Conservation (phyloP, 1,140 invertebrate species). For the Drosophila guanche region DNA sequence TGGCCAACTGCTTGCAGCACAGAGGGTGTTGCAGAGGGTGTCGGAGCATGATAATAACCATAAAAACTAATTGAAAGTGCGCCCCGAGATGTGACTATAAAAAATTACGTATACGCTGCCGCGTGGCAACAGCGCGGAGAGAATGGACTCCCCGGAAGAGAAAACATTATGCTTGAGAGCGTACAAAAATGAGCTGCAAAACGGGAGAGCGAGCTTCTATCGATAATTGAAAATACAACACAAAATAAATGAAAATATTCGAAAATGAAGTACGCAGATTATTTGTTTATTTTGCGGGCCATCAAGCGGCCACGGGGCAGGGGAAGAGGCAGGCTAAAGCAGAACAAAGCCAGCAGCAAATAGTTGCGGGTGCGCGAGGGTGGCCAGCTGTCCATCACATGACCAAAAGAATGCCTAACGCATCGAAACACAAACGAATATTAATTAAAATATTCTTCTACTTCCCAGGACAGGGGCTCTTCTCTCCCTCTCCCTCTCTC, state of each 20-base stretch:
- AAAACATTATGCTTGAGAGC: slow-evolving; percentile 9
- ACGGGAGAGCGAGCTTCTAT: background rate
- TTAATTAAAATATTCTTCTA: slow-evolving; percentile 63
- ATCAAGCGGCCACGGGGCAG: slow-evolving; percentile 16
- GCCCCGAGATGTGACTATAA: slow-evolving; percentile 55
- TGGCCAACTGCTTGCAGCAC: slow-evolving; percentile 49
- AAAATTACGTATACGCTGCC: slow-evolving; percentile 55
- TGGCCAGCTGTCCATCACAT: slow-evolving; percentile 41
- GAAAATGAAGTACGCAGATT: slow-evolving; percentile 40
- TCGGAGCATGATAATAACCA: slow-evolving; percentile 35
- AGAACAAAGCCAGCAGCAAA: slow-evolving; percentile 45
- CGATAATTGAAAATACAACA: slow-evolving; percentile 29
- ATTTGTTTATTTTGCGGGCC: slow-evolving; percentile 46
- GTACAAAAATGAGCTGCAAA: slow-evolving; percentile 18
- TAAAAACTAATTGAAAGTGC: slow-evolving; percentile 67
- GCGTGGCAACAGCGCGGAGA: slow-evolving; percentile 27
- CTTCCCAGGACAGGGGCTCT: background rate
- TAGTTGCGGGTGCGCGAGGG: no score
- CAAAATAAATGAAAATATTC: slow-evolving; percentile 40
- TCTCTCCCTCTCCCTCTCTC: background rate
- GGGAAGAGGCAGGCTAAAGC: background rate
- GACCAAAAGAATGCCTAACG: slow-evolving; percentile 32
- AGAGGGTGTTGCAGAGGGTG: slow-evolving; percentile 9
- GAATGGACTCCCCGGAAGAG: slow-evolving; percentile 8
- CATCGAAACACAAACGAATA: slow-evolving; percentile 55